Base-by-base conservation (phyloP, 2,113 vertebrate species). In the Nothoprocta perdicaria region DNA sequence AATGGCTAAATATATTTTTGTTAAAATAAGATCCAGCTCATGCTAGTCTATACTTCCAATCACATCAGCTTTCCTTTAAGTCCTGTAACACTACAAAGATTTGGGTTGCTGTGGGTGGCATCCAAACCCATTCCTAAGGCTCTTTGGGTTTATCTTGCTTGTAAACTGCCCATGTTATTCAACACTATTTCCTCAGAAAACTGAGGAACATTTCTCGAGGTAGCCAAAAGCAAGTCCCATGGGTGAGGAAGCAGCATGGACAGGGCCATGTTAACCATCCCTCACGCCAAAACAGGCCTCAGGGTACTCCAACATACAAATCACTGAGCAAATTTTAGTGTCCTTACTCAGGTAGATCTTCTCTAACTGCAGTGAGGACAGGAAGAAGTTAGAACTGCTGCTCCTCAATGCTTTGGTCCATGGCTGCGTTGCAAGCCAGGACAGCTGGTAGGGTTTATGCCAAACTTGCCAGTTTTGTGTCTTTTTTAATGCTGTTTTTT, bases 401-500 rank as follows among this genome's bases (percentile, higher is more conserved):
- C 53, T 45, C 77, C 38, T 57, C 15, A 23, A 33, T 50, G 46
- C 40, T 86, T 76, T 50, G 29, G 75, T 38, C 83, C 5, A 5
- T 8, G 9, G 23, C n/a, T 68, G 24, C 53, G 40, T 38, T 24
- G 33, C 62, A 89, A 82, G 45, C 41, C 60, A 71, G 33, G 33
- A 80, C 23, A 90, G 45, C 33, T 84, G 46, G 66, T n/a, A 77
- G 41, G 31, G 50, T 4, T 67, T 21, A 31, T 67, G 45, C 71
- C 88, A 90, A 93, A 92, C 33, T 84, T 90, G 55, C 41, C 75
- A 71, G 72, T 22, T 82, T 77, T 86, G 40, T 74, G 33, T 84
- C 55, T 78, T 87, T 80, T 94, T 79, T 88, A 67, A 84, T 88
- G 57, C 24, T 73, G 8, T 72, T 61, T 92, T 86, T 61, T 92